Conservation (phyloP, 2,113 vertebrate genomes). For the Climacteris rufus region DNA sequence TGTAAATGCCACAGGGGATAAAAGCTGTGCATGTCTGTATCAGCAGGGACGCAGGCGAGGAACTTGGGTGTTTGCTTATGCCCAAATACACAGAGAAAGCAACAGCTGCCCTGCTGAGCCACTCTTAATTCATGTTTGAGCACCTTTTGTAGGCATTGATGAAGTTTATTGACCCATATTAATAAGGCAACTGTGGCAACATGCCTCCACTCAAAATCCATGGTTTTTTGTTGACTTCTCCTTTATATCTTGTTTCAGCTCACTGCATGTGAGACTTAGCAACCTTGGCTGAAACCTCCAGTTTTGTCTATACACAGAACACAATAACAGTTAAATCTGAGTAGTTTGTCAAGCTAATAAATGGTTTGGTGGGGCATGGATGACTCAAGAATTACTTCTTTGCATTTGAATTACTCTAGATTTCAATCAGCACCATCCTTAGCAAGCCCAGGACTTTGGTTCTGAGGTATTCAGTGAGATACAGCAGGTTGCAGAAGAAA, state of each 20-base stretch:
- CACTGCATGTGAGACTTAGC: neutral
- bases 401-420: neutral
- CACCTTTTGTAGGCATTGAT: neutral
- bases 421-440: neutral
- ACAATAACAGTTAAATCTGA: neutral
- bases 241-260: neutral
- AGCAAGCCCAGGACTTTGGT: neutral
- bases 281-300: neutral
- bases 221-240: neutral
- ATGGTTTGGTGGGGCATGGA: neutral
- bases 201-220: neutral
- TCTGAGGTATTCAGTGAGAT: neutral
- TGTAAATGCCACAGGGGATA: neutral
- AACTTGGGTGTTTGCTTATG: neutral
- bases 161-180: neutral
- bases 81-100: neutral
- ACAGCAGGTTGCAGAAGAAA: neutral
- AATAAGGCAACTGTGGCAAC: neutral
- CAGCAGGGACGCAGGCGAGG: neutral
- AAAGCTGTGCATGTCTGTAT: neutral
- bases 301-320: neutral
- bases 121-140: neutral
- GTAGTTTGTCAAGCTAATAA: neutral
- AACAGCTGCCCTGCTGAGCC: neutral
- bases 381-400: neutral